A percentile compares a stretch with the other conserved stretches of the same genome.
Evolutionary conservation across 2,888 invertebrate genomes (phyloP).

Genomic region (Drosophila emarginata): DNA sequence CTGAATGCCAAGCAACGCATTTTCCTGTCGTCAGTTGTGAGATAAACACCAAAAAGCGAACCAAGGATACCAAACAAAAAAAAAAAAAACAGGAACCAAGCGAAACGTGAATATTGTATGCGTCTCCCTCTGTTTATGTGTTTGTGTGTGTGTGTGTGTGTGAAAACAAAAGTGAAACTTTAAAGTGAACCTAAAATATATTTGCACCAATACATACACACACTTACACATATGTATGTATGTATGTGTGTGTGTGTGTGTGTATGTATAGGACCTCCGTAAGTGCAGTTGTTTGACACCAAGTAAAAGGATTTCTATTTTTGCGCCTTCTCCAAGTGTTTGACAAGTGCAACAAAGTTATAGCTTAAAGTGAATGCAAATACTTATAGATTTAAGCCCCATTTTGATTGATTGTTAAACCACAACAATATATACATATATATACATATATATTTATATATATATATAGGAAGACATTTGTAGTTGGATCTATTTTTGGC

Average conservation of each 20-base stretch:
- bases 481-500: slow-evolving; percentile 32
- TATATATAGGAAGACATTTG: neutral
- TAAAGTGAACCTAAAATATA: slow-evolving; percentile 38
- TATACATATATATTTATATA: too few species aligned
- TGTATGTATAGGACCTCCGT: slow-evolving; percentile 14
- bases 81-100: slow-evolving; percentile 17
- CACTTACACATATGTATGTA: too few species aligned
- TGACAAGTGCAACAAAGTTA: slow-evolving; percentile 26
- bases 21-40: slow-evolving; percentile 54
- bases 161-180: slow-evolving; percentile 68
- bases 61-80: neutral
- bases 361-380: slow-evolving; percentile 10
- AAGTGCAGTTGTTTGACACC: slow-evolving; percentile 37
- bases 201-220: neutral
- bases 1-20: slow-evolving; percentile 42
- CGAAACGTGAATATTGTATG: neutral
- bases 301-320: slow-evolving; percentile 62
- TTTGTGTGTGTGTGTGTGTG: slow-evolving; percentile 20
- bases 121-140: neutral
- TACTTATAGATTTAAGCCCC: neutral
- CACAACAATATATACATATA: neutral
- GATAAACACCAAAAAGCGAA: slow-evolving; percentile 12
- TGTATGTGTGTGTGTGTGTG: too few species aligned
- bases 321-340: slow-evolving; percentile 34
- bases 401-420: slow-evolving; percentile 5